phyloP scores from a whole-genome alignment of 2,113 vertebrate species.

The Emberiza fucata region DNA sequence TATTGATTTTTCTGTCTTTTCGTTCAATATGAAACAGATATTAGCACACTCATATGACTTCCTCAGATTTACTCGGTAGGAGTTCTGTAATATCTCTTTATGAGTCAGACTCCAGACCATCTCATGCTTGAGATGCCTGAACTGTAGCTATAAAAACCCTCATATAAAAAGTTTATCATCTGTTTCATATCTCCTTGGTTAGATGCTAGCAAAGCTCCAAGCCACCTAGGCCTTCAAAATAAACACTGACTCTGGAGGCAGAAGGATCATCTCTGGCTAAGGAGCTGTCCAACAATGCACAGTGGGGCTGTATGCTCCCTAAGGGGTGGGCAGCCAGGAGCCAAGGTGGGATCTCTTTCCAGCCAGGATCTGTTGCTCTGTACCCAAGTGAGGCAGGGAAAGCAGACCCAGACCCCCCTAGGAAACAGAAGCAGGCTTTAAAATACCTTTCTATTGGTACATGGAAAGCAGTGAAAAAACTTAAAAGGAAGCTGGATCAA shows the following conservation, averaged over 20 bases:
- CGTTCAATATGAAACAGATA: neutral
- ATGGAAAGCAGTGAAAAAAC: neutral
- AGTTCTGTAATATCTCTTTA: neutral
- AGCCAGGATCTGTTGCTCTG: neutral
- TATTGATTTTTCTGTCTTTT: neutral
- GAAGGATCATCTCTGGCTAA: neutral
- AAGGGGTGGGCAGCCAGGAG: neutral
- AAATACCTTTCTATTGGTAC: neutral
- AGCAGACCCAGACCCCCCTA: neutral
- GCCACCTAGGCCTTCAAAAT: neutral
- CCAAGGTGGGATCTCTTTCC: neutral
- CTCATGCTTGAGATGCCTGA: neutral
- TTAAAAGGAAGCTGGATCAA: neutral
- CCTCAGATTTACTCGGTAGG: neutral
- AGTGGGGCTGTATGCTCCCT: neutral
- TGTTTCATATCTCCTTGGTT: neutral
- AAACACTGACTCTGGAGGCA: neutral
- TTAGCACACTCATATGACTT: neutral
- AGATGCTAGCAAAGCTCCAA: fast-evolving
- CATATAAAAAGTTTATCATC: neutral
- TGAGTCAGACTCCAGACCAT: neutral
- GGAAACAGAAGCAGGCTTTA: neutral
- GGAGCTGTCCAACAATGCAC: neutral
- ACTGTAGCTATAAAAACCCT: neutral
- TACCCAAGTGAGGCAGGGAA: neutral